phyloP scores from a whole-genome alignment of 2,797 vertebrate species.

The Prunella strophiata region DNA sequence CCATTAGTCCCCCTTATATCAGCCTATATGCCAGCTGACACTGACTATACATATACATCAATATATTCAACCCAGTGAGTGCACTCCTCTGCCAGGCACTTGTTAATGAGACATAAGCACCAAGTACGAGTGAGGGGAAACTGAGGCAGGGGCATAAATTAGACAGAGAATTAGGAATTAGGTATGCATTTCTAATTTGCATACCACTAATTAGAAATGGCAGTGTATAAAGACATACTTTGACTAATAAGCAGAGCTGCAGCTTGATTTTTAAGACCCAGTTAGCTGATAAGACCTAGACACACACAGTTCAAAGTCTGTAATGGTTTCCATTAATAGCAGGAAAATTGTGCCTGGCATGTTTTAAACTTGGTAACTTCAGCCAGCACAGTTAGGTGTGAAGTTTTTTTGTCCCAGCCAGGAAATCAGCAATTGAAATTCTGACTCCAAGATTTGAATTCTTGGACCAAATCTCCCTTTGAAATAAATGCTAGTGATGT shows the following conservation, averaged over 20 bases:
- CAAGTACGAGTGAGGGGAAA: conserved; percentile 3
- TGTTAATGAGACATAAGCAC: not conserved
- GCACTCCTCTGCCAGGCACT: not conserved
- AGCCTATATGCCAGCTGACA: conserved; percentile 42
- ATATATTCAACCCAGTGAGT: not conserved
- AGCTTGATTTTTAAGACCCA: not conserved
- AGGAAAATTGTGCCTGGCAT: not conserved
- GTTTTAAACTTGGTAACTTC: not conserved
- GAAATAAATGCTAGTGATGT: not conserved
- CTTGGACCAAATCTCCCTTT: not conserved
- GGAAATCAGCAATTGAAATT: not conserved
- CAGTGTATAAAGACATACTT: not conserved
- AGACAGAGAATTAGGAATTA: not conserved
- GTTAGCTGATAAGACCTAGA: not conserved
- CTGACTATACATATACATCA: not conserved
- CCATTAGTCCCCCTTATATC: conserved; percentile 46
- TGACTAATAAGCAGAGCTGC: not conserved
- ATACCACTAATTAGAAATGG: not conserved
- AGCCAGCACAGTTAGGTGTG: not conserved
- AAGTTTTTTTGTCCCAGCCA: not conserved
- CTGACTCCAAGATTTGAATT: not conserved
- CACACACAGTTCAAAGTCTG: not conserved
- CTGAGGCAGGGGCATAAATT: not conserved
- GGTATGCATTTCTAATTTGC: not conserved
- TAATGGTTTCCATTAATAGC: not conserved